Conservation (phyloP, 2,113 vertebrate genomes). For the Ophthalmolycus amberensis region DNA sequence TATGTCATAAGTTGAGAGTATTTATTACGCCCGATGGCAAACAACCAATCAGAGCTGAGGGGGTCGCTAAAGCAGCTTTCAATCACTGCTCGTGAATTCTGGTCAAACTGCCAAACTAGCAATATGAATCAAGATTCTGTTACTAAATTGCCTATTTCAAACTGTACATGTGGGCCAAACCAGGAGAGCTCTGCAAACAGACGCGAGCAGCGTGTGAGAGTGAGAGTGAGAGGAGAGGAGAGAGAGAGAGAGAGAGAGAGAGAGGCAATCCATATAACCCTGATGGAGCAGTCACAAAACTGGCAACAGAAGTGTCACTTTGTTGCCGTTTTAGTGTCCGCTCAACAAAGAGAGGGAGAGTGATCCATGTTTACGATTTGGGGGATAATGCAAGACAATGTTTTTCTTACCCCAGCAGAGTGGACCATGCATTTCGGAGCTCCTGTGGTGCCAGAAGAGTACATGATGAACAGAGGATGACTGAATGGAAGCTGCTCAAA, state of each 20-base stretch:
- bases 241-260: neutral
- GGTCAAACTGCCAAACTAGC: too few relatives aligned
- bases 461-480: slow-evolving; percentile 97
- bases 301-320: neutral
- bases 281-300: neutral
- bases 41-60: too few relatives aligned
- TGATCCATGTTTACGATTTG: neutral
- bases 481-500: slow-evolving; percentile 97
- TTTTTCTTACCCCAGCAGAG: slow-evolving; percentile 91
- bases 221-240: too few relatives aligned
- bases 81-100: too few relatives aligned
- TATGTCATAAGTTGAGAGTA: too few relatives aligned
- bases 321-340: neutral
- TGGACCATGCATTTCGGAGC: slow-evolving; percentile 99
- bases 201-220: slow-evolving; percentile 14
- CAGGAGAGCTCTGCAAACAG: slow-evolving; percentile 39
- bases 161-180: slow-evolving; percentile 21
- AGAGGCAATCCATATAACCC: slow-evolving; percentile 4
- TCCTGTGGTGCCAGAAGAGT: slow-evolving; percentile 95
- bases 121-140: too few relatives aligned
- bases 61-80: too few relatives aligned
- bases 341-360: neutral
- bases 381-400: neutral
- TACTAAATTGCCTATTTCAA: neutral
- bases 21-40: too few relatives aligned